Conservation (phyloP, 53 echinoderm and acorn worm species). For the Holothuria scabra region DNA sequence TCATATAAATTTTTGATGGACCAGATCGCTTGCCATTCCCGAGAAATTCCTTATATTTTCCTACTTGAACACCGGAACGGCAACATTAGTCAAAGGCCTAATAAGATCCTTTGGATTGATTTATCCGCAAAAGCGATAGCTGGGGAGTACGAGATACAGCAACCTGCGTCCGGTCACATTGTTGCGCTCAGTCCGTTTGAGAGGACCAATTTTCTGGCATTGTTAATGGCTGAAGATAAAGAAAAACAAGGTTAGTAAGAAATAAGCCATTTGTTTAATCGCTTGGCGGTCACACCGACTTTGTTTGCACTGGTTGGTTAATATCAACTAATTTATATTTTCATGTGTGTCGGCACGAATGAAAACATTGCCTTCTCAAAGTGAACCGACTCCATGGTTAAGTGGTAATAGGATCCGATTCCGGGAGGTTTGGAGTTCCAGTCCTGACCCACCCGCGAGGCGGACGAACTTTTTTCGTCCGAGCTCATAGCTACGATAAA, state of each 20-base stretch:
- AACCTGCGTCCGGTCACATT: conserved; percentile 38
- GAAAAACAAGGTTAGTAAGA: conserved; percentile 24
- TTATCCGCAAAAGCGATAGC: conserved; percentile 55
- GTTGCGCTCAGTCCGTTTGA: conserved; percentile 35
- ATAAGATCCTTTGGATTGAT: conserved; percentile 88
- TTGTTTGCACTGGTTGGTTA: too few species aligned
- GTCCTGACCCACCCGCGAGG: too few species aligned
- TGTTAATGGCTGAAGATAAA: conserved; percentile 1
- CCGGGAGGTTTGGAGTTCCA: too few species aligned
- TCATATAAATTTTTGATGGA: conserved; percentile 78
- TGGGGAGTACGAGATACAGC: conserved; percentile 75
- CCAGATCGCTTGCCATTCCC: conserved; percentile 71
- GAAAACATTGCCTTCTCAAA: too few species aligned
- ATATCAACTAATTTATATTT: too few species aligned
- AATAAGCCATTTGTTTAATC: too few species aligned
- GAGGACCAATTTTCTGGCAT: conserved; percentile 51
- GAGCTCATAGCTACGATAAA: too few species aligned
- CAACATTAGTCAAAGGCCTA: conserved; percentile 64
- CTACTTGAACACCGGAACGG: conserved; percentile 86
- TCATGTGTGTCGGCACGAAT: too few species aligned
- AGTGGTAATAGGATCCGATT: too few species aligned
- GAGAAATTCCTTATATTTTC: conserved; percentile 79
- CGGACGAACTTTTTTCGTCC: too few species aligned
- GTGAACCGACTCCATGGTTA: too few species aligned
- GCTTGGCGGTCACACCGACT: too few species aligned